Evolutionary conservation across 92 coral and sea anemone genomes (phyloP), one percentile per base, ranked within the genome.

Genomic region (Heteractis magnifica): DNA sequence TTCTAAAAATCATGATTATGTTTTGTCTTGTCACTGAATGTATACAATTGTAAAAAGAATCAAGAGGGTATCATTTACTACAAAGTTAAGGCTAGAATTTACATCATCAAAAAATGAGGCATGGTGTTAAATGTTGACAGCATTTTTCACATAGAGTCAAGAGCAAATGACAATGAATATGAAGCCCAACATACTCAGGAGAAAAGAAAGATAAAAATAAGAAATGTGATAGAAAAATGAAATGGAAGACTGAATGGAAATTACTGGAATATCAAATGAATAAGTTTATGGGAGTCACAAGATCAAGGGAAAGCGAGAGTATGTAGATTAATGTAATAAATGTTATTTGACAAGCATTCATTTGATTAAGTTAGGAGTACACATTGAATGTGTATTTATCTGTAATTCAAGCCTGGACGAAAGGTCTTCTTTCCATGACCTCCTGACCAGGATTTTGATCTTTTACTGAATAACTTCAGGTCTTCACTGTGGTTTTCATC

Each of bases 371-470:
- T 34, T 34, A 34, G 44, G 44, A 2, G 44, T 34, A 34, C 44
- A 34, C 44, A 34, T 34, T 34, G 44, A 34, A 34, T 74, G 56
- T 34, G 10, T 19, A 64, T 68, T 84, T 64, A 85, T 85, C 88
- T 62, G 79, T 93, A 89, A 75, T 92, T 90, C 19, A 97, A 82
- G 73, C 99, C 99, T n/a, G 98, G 98, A 14, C 99, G 93, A 81
- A 85, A 90, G n/a, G 88, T 79, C 77, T 92, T 96, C 81, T 90
- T 85, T 73, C 82, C 93, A 81, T 87, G 89, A 49, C 94, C 98
- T 49, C 90, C 99, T 49, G 94, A 85, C 97, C 97, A 93, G 0
- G 99, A 97, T 79, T 97, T 97, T 15, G 99, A 97, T 56, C 98
- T 86, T 77, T 90, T 94, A 19, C 98, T 85, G 75, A 97, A 97